Evolutionary conservation across 2,113 vertebrate species (phyloP).

Genomic region (Tichodroma muraria): DNA sequence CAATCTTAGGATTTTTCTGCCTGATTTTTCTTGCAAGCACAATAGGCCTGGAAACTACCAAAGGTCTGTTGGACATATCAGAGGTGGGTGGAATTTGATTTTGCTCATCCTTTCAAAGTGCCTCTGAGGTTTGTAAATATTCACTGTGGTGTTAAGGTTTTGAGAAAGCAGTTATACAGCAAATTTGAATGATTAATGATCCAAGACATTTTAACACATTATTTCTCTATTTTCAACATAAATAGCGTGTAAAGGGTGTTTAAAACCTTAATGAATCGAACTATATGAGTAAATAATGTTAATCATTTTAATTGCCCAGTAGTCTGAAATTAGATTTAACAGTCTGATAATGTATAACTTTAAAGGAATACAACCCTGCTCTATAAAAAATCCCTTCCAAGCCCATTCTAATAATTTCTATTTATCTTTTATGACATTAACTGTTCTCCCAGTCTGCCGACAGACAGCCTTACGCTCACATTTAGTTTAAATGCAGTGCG

Average conservation of each 20-base stretch:
- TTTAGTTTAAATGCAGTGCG: constrained; percentile 46
- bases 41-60: not conserved
- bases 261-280: constrained; percentile 71
- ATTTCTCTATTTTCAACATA: constrained; percentile 60
- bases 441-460: constrained; percentile 63
- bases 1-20: not conserved
- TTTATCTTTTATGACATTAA: constrained; percentile 76
- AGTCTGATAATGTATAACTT: constrained; percentile 72
- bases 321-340: constrained; percentile 73
- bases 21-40: not conserved
- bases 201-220: constrained; percentile 28
- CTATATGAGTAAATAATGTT: constrained; percentile 69
- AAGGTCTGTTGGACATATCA: not conserved
- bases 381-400: constrained; percentile 69
- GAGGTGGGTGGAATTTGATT: not conserved
- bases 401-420: constrained; percentile 75
- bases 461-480: constrained; percentile 70
- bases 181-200: constrained; percentile 33
- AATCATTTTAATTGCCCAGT: constrained; percentile 75
- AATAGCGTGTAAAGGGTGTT: constrained; percentile 55
- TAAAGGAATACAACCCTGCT: constrained; percentile 68
- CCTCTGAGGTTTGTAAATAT: constrained; percentile 14
- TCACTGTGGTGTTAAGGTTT: not conserved
- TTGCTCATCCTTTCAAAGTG: not conserved
- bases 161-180: constrained; percentile 1